phyloP scores from a whole-genome alignment of 1,140 invertebrate species.

The Linepithema humile region DNA sequence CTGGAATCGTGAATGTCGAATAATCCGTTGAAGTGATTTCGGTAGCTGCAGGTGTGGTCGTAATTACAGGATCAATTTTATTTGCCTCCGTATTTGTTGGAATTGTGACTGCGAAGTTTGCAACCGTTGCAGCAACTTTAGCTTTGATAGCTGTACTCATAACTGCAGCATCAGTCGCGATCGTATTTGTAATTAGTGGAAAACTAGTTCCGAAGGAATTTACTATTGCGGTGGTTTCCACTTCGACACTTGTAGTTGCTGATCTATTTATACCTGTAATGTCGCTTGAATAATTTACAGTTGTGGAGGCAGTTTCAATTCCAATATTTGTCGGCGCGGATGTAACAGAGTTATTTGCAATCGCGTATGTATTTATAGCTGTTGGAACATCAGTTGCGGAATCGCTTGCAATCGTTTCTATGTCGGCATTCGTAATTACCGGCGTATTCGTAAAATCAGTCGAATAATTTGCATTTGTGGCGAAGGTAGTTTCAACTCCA shows the following conservation, averaged over 20 bases:
- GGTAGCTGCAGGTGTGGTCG: not conserved
- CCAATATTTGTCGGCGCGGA: not conserved
- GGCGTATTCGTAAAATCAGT: too few relatives aligned
- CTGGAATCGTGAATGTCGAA: not conserved
- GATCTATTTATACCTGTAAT: not conserved
- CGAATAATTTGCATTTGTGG: too few relatives aligned
- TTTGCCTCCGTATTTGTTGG: not conserved
- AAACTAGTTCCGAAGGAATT: not conserved
- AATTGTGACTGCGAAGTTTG: not conserved
- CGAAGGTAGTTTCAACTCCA: too few relatives aligned
- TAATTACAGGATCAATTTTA: not conserved
- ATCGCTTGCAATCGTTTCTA: too few relatives aligned
- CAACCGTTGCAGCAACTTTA: not conserved
- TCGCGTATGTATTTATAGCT: too few relatives aligned
- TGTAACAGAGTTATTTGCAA: not conserved
- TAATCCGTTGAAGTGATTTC: not conserved
- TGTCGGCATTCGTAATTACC: too few relatives aligned
- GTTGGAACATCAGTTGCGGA: too few relatives aligned
- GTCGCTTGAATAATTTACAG: not conserved
- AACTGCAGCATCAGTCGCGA: not conserved
- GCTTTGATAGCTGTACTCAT: not conserved
- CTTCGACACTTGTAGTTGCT: not conserved
- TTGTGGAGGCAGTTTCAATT: not conserved
- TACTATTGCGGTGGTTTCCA: not conserved
- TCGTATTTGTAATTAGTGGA: not conserved